Base-by-base conservation (phyloP, 2,888 invertebrate genomes). In the Drosophila multiciliata region DNA sequence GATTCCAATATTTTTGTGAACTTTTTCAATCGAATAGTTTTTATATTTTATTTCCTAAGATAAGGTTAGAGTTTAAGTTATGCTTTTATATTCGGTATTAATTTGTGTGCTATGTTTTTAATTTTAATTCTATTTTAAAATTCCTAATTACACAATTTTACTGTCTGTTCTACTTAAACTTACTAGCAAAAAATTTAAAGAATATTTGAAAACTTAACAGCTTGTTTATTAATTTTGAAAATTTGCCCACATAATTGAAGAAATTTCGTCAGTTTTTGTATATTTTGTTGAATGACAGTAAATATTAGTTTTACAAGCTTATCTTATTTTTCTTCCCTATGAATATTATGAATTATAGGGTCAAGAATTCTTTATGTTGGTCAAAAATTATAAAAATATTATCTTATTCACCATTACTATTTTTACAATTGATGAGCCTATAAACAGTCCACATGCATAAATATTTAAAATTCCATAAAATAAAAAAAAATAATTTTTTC, bases 401-500 rank as follows among this genome's bases (percentile, higher is more conserved):
- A 8, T 23, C 20, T 20, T 8, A 4, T 45, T 20, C 29, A 20
- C n/a, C 20, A 60, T 38, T 45, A 38, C 36, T 61, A 50, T 32
- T 20, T 49, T 20, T 26, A 23, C 9, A 4, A 1, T 35, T 23
- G 11, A 36, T 23, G 29, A 38, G 20, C 40, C 32, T 48, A 38
- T 53, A 48, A 53, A 63, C n/a, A 36, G 48, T 45, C 8, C 26
- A 36, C 12, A 69, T 73, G 69, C 66, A 76, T 65, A 67, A 66
- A 38, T 70, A 73, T 67, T 81, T 73, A 52, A 73, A 55, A 73
- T 58, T 63, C 26, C 73, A 65, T 54, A 23, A 49, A 11, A 15
- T 32, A 26, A 12, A 23, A 55, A 12, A 7, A 20, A 7, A 12
- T 0, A 64, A 58, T 73, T 75, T 73, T 55, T 68, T 61, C 67